Conservation (phyloP, 1,140 invertebrate species). For the Aethina tumida region DNA sequence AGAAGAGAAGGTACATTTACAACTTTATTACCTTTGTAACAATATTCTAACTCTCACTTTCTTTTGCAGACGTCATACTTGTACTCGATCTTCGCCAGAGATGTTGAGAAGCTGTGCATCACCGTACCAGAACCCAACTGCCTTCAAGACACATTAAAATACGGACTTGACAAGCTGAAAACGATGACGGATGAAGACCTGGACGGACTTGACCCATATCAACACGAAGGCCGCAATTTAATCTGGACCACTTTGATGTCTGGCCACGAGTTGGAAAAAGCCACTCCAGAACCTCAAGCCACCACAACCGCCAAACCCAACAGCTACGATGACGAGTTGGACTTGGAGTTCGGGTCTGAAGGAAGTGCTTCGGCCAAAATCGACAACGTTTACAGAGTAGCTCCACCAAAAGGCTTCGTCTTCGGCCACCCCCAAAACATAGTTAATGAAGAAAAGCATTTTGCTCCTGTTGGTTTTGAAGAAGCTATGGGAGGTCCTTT, state of each 20-base stretch:
- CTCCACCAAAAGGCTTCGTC: slow-evolving; percentile 27
- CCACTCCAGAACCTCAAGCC: slow-evolving; percentile 20
- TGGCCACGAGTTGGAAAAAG: slow-evolving; percentile 39
- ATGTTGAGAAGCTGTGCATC: slow-evolving; percentile 52
- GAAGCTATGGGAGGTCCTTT: too few species aligned
- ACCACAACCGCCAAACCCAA: slow-evolving; percentile 33
- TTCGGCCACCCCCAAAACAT: background rate
- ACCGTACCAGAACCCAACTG: slow-evolving; percentile 50
- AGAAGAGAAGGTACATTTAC: slow-evolving; percentile 59
- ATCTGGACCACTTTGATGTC: slow-evolving; percentile 54
- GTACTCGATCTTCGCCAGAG: slow-evolving; percentile 55
- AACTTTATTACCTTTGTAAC: too few species aligned
- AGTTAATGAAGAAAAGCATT: too few species aligned
- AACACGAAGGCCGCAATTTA: slow-evolving; percentile 31
- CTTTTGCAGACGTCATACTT: slow-evolving; percentile 58
- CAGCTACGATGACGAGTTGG: slow-evolving; percentile 27
- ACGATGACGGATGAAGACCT: slow-evolving; percentile 52
- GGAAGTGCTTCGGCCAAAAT: slow-evolving; percentile 25
- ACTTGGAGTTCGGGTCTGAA: slow-evolving; percentile 20
- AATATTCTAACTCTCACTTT: too few species aligned
- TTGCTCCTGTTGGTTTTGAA: too few species aligned
- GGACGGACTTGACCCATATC: slow-evolving; percentile 60
- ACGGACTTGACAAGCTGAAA: slow-evolving; percentile 51
- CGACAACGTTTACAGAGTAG: slow-evolving; percentile 25
- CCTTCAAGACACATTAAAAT: slow-evolving; percentile 51